Evolutionary conservation across 2,113 vertebrate species (phyloP).

Genomic region (Notarius lentiginosus): DNA sequence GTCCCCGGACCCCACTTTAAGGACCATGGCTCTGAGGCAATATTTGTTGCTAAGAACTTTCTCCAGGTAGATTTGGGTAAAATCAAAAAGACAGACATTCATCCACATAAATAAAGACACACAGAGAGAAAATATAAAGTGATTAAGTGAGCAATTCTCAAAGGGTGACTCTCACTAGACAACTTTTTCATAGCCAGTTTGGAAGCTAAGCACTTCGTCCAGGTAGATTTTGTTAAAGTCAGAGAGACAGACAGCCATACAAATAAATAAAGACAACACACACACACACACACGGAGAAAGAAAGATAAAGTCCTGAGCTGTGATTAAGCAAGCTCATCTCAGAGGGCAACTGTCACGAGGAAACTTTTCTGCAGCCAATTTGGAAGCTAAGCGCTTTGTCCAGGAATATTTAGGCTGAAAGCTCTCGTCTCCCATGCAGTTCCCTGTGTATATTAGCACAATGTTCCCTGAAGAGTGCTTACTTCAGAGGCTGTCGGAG

Average conservation of each 20-base stretch:
- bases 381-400: conserved; percentile 31
- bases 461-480: conserved; percentile 1
- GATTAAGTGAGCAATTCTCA: background rate
- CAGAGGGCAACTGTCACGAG: background rate
- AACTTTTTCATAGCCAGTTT: conserved; percentile 21
- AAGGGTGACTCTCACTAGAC: background rate
- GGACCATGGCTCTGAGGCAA: background rate
- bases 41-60: conserved; percentile 14
- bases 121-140: background rate
- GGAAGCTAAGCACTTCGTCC: conserved; percentile 32
- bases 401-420: conserved; percentile 34
- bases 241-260: conserved; percentile 10
- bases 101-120: background rate
- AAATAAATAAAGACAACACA: conserved; percentile 13
- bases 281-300: conserved; percentile 10
- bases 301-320: background rate
- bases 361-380: conserved; percentile 18
- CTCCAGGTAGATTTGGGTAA: conserved; percentile 17
- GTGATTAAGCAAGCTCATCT: background rate
- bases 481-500: background rate
- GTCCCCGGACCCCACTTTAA: background rate
- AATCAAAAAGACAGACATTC: conserved; percentile 27
- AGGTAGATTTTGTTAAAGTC: conserved; percentile 32
- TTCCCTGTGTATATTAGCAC: conserved; percentile 21
- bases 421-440: background rate